Evolutionary conservation across 1,140 invertebrate species (phyloP).

Genomic region (Pogonognathellus flavescens): DNA sequence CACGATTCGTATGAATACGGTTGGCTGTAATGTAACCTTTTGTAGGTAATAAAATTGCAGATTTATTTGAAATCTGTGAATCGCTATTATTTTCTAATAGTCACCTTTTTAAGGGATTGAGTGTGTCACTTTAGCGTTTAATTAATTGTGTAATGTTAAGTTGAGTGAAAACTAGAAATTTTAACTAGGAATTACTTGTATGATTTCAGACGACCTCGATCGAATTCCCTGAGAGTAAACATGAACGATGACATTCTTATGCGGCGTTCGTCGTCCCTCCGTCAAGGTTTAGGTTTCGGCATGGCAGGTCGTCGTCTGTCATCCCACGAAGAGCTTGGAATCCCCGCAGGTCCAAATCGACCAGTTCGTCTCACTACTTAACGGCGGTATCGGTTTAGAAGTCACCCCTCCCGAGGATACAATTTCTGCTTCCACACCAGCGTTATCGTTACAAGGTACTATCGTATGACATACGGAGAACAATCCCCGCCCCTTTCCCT

Average conservation of each 20-base stretch:
- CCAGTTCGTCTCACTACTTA: slow-evolving; percentile 80
- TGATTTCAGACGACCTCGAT: slow-evolving; percentile 76
- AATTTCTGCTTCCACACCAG: slow-evolving; percentile 74
- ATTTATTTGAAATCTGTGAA: too few relatives aligned
- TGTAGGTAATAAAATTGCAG: too few relatives aligned
- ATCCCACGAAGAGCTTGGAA: slow-evolving; percentile 64
- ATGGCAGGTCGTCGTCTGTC: slow-evolving; percentile 52
- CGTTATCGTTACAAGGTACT: slow-evolving; percentile 83
- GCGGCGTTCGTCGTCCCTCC: slow-evolving; percentile 85
- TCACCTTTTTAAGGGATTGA: too few relatives aligned
- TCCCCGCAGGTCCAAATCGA: slow-evolving; percentile 71
- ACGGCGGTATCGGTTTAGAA: slow-evolving; percentile 89
- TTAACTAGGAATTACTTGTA: neutral
- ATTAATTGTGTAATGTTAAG: too few relatives aligned
- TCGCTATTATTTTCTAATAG: too few relatives aligned
- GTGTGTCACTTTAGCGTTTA: too few relatives aligned
- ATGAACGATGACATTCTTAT: slow-evolving; percentile 82
- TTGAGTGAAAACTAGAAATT: too few relatives aligned
- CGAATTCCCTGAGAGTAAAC: slow-evolving; percentile 84
- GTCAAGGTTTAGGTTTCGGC: slow-evolving; percentile 77
- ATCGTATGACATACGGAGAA: slow-evolving; percentile 81
- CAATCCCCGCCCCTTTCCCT: slow-evolving; percentile 56
- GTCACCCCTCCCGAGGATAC: slow-evolving; percentile 85
- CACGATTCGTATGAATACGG: too few relatives aligned
- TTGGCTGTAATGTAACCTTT: too few relatives aligned